These are phyloP conservation scores for Mus caroli DNA, from an alignment of 2,797 vertebrate species.

Conservation along the genomic window DNA sequence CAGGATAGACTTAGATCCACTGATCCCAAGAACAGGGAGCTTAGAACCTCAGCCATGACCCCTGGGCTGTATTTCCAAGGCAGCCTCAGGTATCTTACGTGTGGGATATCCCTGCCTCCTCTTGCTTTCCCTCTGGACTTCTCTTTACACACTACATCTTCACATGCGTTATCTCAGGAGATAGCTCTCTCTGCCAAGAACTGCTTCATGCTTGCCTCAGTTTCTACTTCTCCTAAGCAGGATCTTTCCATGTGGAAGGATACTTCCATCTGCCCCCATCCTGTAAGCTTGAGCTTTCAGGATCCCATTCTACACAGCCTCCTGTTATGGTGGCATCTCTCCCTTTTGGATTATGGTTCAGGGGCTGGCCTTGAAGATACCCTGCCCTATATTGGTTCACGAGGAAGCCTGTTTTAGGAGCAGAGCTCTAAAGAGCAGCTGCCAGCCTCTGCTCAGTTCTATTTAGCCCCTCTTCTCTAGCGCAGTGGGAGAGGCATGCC, in stretches of 20 bases:
- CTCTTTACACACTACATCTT: neutral
- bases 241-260: neutral
- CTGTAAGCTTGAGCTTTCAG: neutral
- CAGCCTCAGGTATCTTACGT: neutral
- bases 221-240: neutral
- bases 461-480: neutral
- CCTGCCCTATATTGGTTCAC: conserved; percentile 16
- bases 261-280: neutral
- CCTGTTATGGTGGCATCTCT: neutral
- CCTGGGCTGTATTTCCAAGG: neutral
- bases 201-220: neutral
- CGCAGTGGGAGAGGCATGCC: neutral
- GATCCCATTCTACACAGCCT: neutral
- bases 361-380: neutral
- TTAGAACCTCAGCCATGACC: neutral
- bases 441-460: neutral
- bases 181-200: neutral
- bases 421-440: neutral
- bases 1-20: neutral
- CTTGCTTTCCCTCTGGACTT: neutral
- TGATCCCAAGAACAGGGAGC: neutral
- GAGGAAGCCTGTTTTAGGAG: neutral
- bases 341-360: neutral
- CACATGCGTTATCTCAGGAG: neutral
- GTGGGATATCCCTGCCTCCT: neutral